Base-by-base conservation (phyloP, 2,113 vertebrate genomes). In the Neodontobutis hainanensis region DNA sequence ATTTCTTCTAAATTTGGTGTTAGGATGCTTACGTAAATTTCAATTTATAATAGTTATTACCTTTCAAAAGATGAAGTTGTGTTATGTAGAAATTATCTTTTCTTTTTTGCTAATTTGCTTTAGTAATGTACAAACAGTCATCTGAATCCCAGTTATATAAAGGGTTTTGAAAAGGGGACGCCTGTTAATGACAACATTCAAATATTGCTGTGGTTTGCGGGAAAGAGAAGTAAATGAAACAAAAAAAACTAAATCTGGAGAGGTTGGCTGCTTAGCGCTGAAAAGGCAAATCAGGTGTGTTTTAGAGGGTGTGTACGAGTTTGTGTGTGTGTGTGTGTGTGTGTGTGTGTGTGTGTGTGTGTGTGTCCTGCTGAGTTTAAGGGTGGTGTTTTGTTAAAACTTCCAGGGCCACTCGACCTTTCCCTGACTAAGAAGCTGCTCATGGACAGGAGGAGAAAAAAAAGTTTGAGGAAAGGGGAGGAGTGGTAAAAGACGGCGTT, bases 331-430 rank as follows among this genome's bases (percentile, higher is more conserved):
- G 57, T 64, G 69, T 60, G 63, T 73, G 63, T 73, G n/a, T 78
- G 65, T 56, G 60, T 62, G 40, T 56, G 48, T 68, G 61, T 69
- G 65, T 64, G 65, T 69, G 61, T 69, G 63, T 72, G 57, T 64
- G 69, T 60, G 63, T 73, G 63, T 73, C 56, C 70, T 70, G 69
- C 62, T 47, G 71, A 73, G 75, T 57, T 82, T 49, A 63, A 44
- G 61, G 49, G 66, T 80, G 56, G 68, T 59, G 70, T 89, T 89
- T 85, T 79, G 73, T 82, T 81, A 81, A 82, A 90, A 92, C 79
- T 86, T 88, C 35, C 68, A 75, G 63, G 67, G 59, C 69, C 69
- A 79, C 73, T 87, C 68, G 52, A 76, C 66, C 73, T 73, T 61
- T 78, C 65, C 72, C 52, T 51, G 62, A 86, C 71, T 67, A 70